Base-by-base conservation (phyloP, 2,113 vertebrate genomes). In the Machaerirhynchus nigripectus region DNA sequence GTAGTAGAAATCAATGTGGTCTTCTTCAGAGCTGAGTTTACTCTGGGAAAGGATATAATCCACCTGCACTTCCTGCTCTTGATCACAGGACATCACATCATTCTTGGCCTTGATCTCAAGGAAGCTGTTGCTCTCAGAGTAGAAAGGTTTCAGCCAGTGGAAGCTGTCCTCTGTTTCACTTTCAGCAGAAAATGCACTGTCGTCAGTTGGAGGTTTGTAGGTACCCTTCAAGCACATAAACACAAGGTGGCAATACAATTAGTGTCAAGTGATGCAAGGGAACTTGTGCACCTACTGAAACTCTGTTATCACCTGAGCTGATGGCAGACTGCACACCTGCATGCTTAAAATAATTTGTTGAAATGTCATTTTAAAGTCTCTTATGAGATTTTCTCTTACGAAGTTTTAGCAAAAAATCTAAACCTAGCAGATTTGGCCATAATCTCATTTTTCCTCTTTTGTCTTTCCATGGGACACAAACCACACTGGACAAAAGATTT, bases 1-100 rank as follows among this genome's bases (percentile, higher is more conserved):
- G 56, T 97, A 98, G 76, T 97, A 94, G 93, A 98, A 97, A 82
- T 75, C 68, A 64, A 97, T 10, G 31, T 97, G 37, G 40, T 97
- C 95, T 37, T 86, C 84, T 76, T 87, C 88, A 63, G 79, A 53
- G 35, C n/a, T 44, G 21, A 91, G 64, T 71, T 98, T 97, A 6
- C 37, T 81, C 11, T 8, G 52, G 24, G 97, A 80, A 13, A 97
- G 77, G 49, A 95, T 79, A 44, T 98, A 98, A 71, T 98, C 95
- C 78, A 98, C 97, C 37, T 75, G 81, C 4, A 97, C 84, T 55
- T 97, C 82, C 24, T 97, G 97, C 33, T 92, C 78, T 63, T 89
- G 71, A 27, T 67, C 88, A 79, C 97, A 98, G 27, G 74, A 21
- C 60, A 97, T 77, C 46, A 33, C 35, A 20, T 80, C 84, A 8